phyloP scores from a whole-genome alignment of 2,888 invertebrate genomes.

The Dolichopus griseipennis region DNA sequence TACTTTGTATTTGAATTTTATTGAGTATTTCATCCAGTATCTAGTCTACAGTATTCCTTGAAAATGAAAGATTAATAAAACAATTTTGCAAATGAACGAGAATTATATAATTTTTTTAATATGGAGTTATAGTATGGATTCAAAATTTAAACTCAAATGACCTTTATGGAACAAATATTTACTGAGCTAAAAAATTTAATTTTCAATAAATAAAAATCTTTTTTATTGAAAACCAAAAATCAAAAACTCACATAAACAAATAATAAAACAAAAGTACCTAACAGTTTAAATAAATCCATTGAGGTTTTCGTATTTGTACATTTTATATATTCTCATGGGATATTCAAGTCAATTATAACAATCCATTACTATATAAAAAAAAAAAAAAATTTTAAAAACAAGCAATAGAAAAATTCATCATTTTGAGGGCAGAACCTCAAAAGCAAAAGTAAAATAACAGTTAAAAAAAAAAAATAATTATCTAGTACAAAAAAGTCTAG shows the following conservation, averaged over 20 bases:
- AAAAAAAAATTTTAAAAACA: no score
- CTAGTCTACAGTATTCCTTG: no score
- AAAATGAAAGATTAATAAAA: no score
- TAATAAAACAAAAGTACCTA: not conserved
- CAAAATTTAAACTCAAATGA: no score
- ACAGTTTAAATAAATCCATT: not conserved
- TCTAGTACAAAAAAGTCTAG: not conserved
- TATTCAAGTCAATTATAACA: constrained; percentile 1
- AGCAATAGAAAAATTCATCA: no score
- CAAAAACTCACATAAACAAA: not conserved
- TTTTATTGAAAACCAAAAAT: not conserved
- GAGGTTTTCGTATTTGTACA: not conserved
- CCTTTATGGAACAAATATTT: no score
- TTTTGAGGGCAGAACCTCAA: not conserved
- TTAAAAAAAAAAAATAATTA: not conserved
- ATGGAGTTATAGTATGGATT: no score
- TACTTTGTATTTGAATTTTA: no score
- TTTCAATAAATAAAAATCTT: not conserved
- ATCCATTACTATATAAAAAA: not conserved
- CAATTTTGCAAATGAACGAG: no score
- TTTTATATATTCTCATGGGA: not conserved
- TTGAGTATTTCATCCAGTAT: no score
- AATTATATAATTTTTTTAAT: no score
- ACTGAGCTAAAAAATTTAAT: no score
- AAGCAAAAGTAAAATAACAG: not conserved